Base-by-base conservation (phyloP, 1,140 invertebrate genomes). In the Hydropsyche tenuis region DNA sequence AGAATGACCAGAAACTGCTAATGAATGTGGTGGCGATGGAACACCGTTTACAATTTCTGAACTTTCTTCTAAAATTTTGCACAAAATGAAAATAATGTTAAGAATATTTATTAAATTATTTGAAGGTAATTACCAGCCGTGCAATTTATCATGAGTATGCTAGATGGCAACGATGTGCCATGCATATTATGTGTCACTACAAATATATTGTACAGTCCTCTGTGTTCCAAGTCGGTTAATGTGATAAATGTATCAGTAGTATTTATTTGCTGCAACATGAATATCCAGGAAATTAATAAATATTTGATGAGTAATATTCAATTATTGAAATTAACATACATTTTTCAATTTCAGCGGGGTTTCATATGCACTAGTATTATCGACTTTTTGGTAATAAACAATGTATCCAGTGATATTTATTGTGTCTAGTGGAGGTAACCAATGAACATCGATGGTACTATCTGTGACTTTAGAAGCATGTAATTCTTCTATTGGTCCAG, bases 141-240 rank as follows among this genome's bases (percentile, higher is more conserved):
- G 22, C 91, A 85, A 79, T 92, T 93, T 68, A 94, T 86, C 72
- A 92, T 85, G n/a, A 94, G 83, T 78, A 94, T 88, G 27, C 93
- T 92, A 3, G 93, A 93, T 11, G 93, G 92, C 53, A 94, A 81
- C 5, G 93, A 94, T 23, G 89, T 89, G 2, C 93, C 93, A 80
- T 90, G 88, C 56, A 87, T 82, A 81, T 94, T 94, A 77, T 86
- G 81, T 0, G 91, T 87, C 42, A 94, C 88, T 56, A 94, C 92
- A 81, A 92, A 93, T 75, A 94, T 87, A 79, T 91, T 90, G 82
- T 94, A 94, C 22, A 89, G 85, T 62, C 86, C 85, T 78, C 89
- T 88, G 20, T 84, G 82, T 72, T 91, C 89, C 74, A 95, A 85
- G 73, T 86, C 82, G 1, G 83, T 86, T 18, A 94, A 80, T 64